These are phyloP conservation scores for Hylaeus volcanicus DNA, from an alignment of 1,140 invertebrate genomes.

Conservation along the genomic window DNA sequence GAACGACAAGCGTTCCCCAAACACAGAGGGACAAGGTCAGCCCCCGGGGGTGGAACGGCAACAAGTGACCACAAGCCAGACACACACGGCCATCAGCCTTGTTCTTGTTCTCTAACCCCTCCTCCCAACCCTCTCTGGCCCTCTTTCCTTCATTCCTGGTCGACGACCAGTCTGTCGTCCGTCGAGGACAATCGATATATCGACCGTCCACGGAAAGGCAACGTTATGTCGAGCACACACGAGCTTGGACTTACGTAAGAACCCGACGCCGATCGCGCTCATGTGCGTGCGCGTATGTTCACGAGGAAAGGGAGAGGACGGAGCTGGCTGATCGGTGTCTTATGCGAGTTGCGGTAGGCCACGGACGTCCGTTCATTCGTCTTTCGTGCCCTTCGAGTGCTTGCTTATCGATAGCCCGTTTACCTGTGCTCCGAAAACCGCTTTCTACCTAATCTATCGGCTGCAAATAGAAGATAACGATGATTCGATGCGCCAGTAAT, in stretches of 20 bases:
- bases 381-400: constrained; percentile 59
- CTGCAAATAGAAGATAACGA: not conserved
- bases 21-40: constrained; percentile 75
- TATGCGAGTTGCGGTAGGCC: constrained; percentile 77
- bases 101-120: constrained; percentile 10
- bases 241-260: constrained; percentile 35
- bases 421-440: not conserved
- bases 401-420: constrained; percentile 21
- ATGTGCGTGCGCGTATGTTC: not conserved
- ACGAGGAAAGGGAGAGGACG: constrained; percentile 31
- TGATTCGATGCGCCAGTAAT: too few relatives aligned
- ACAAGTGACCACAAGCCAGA: constrained; percentile 78
- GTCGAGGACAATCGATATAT: constrained; percentile 76
- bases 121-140: not conserved
- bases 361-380: constrained; percentile 70
- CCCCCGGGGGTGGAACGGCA: constrained; percentile 75
- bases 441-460: not conserved
- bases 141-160: constrained; percentile 58
- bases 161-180: constrained; percentile 73
- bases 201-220: constrained; percentile 65
- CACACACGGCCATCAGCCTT: constrained; percentile 59
- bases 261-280: not conserved
- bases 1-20: constrained; percentile 74
- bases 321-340: constrained; percentile 59
- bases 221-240: constrained; percentile 59